A percentile compares a stretch with the other conserved stretches of the same genome.
These are phyloP conservation scores for Sebastes miniatus DNA, from an alignment of 2,797 vertebrate species.

Conservation along the genomic window DNA sequence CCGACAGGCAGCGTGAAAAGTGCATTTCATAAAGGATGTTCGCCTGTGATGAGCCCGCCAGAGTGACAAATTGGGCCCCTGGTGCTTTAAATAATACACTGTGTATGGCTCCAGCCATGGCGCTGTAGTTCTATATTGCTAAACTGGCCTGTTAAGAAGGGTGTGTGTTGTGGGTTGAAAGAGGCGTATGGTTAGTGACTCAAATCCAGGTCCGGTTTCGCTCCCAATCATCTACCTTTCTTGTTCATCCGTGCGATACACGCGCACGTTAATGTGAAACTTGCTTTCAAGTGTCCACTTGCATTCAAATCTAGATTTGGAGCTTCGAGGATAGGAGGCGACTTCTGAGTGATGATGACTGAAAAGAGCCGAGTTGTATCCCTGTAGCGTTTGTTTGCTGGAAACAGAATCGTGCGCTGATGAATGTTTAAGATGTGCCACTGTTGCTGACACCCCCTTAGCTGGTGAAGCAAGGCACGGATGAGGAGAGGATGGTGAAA, in stretches of 20 bases:
- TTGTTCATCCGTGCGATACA: constrained; percentile 25
- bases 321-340: constrained; percentile 8
- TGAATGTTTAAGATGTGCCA: constrained; percentile 59
- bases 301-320: constrained; percentile 27
- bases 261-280: constrained; percentile 20
- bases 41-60: constrained; percentile 77
- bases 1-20: constrained; percentile 77
- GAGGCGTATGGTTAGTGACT: constrained; percentile 4
- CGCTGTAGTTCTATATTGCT: constrained; percentile 56
- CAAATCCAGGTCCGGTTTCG: constrained; percentile 29
- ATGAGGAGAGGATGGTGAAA: neutral
- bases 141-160: constrained; percentile 66
- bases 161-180: constrained; percentile 35
- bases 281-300: constrained; percentile 38
- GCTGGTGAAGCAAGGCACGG: constrained; percentile 12
- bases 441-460: constrained; percentile 23
- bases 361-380: constrained; percentile 38
- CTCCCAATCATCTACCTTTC: constrained; percentile 39
- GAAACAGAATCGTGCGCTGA: constrained; percentile 48
- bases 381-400: constrained; percentile 45
- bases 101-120: constrained; percentile 59
- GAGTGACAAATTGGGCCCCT: constrained; percentile 80
- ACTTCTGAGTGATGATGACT: constrained; percentile 51
- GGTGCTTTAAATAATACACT: constrained; percentile 81
- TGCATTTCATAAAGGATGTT: constrained; percentile 84